phyloP scores from a whole-genome alignment of 2,888 invertebrate species.

The Lordiphosa fenestrarum region DNA sequence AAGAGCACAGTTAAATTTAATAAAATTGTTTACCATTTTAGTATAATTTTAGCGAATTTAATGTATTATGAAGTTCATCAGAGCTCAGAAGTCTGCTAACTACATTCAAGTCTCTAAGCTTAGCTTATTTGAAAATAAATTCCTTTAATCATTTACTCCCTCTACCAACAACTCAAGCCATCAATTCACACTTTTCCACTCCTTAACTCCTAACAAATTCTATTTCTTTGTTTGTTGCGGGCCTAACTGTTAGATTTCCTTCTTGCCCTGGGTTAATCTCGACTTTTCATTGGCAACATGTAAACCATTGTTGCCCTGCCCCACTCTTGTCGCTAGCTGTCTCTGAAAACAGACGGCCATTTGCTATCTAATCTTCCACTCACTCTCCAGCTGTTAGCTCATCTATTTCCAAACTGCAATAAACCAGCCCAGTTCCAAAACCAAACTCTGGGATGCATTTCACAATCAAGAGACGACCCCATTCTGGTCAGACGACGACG shows the following conservation, averaged over 20 bases:
- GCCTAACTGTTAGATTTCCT: slow-evolving; percentile 20
- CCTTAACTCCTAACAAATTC: slow-evolving; percentile 35
- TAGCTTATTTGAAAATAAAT: neutral
- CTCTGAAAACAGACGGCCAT: slow-evolving; percentile 43
- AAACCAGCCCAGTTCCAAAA: slow-evolving; percentile 37
- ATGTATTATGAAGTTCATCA: too few species aligned
- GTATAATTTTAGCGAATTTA: too few species aligned
- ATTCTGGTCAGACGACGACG: slow-evolving; percentile 24
- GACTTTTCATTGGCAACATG: slow-evolving; percentile 33
- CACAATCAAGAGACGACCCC: slow-evolving; percentile 32
- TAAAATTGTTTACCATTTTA: too few species aligned
- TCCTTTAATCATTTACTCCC: slow-evolving; percentile 4
- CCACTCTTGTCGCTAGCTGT: neutral
- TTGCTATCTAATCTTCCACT: slow-evolving; percentile 69
- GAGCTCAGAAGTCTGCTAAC: too few species aligned
- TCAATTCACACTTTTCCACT: slow-evolving; percentile 17
- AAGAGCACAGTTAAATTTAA: too few species aligned
- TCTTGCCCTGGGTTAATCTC: slow-evolving; percentile 30
- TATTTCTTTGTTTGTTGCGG: slow-evolving; percentile 23
- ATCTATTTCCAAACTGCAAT: slow-evolving; percentile 68
- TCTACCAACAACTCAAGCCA: neutral
- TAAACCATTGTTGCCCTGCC: slow-evolving; percentile 11
- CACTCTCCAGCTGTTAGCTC: slow-evolving; percentile 71
- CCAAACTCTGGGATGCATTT: slow-evolving; percentile 28
- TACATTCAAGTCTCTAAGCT: too few species aligned